Conservation (phyloP, 2,113 vertebrate genomes). For the Rhombomys opimus region DNA sequence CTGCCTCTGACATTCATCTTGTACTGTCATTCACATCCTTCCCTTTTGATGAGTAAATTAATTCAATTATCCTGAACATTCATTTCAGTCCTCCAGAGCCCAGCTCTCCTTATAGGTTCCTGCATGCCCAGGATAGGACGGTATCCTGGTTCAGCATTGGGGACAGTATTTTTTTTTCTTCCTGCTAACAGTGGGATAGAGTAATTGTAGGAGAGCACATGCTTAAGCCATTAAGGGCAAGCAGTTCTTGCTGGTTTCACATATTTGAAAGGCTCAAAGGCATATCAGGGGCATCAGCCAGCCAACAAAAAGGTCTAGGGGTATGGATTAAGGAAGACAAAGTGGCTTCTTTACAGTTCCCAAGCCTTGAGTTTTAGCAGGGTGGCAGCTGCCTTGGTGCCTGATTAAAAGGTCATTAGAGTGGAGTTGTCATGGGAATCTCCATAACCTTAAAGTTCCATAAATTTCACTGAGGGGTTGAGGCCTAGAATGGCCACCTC, state of each 20-base stretch:
- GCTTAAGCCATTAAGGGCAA: not conserved
- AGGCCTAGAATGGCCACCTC: slow-evolving; percentile 10
- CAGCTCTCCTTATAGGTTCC: not conserved
- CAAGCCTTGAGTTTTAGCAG: not conserved
- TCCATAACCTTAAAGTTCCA: slow-evolving; percentile 53
- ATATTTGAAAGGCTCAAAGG: not conserved
- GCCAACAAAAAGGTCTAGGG: not conserved
- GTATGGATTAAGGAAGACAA: not conserved
- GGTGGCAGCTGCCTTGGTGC: not conserved
- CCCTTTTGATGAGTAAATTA: slow-evolving; percentile 29
- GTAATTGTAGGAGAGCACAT: not conserved
- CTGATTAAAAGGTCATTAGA: slow-evolving; percentile 64
- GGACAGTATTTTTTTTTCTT: not conserved
- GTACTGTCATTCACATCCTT: not conserved
- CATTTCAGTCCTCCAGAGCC: not conserved
- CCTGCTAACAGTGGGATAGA: not conserved
- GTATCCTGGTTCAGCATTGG: not conserved
- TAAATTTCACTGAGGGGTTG: slow-evolving; percentile 6
- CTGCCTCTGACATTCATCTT: slow-evolving; percentile 8
- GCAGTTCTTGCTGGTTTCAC: not conserved
- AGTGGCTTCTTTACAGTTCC: not conserved
- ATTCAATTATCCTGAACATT: slow-evolving; percentile 29
- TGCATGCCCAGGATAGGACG: not conserved
- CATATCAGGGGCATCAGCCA: not conserved
- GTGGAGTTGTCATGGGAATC: slow-evolving; percentile 53